Conservation (phyloP, 2,113 vertebrate species). For the Salvelinus fontinalis region DNA sequence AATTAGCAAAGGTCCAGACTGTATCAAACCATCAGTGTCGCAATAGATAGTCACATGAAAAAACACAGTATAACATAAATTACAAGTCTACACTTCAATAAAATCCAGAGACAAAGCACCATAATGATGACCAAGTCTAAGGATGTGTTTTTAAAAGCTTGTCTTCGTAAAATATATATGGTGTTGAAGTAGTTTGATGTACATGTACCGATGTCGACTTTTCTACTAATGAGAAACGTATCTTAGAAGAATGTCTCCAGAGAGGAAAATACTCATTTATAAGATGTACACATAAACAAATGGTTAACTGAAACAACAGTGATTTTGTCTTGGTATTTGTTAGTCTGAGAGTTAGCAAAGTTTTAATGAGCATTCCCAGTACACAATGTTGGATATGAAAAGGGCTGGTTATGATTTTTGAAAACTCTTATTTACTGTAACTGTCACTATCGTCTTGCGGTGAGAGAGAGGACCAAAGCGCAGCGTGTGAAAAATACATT, state of each 20-base stretch:
- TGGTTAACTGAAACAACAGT: not conserved
- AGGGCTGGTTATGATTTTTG: not conserved
- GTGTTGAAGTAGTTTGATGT: not conserved
- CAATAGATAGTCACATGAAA: constrained; percentile 29
- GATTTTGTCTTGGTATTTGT: not conserved
- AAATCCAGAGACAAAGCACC: not conserved
- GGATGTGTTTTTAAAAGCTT: not conserved
- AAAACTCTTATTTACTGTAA: not conserved
- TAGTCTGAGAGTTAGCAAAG: too few relatives aligned
- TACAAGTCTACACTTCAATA: not conserved
- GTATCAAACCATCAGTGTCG: constrained; percentile 24
- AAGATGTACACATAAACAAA: constrained; percentile 1
- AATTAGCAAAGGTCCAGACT: constrained; percentile 77
- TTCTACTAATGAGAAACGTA: constrained; percentile 46
- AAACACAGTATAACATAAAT: constrained; percentile 32
- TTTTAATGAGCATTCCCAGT: not conserved
- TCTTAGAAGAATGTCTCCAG: constrained; percentile 27
- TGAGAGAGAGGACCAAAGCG: too few relatives aligned
- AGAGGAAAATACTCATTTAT: constrained; percentile 38
- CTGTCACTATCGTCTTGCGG: too few relatives aligned
- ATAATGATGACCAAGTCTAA: constrained; percentile 20
- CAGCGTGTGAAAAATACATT: too few relatives aligned
- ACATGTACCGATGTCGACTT: constrained; percentile 17
- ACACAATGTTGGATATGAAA: not conserved
- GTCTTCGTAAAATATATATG: not conserved